phyloP scores from a whole-genome alignment of 2,888 invertebrate species.

The Terebella lapidaria region DNA sequence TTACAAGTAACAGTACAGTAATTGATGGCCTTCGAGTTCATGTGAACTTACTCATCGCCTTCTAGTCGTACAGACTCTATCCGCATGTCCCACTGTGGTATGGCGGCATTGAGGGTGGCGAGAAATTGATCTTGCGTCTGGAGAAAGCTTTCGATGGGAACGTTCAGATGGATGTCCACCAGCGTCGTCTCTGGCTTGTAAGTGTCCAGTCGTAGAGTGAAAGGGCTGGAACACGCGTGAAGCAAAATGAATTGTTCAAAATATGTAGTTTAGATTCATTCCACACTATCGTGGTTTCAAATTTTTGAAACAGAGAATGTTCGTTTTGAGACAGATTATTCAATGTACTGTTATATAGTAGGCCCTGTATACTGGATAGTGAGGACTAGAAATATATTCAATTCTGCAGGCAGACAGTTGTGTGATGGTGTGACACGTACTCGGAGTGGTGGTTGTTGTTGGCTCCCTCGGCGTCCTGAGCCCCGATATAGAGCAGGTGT shows the following conservation, averaged over 20 bases:
- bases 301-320: no score
- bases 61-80: neutral
- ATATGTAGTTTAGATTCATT: neutral
- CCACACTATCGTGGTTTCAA: neutral
- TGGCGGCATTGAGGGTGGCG: neutral
- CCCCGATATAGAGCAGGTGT: slow-evolving; percentile 16
- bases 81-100: neutral
- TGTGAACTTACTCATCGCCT: no score
- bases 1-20: no score
- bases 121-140: neutral
- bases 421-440: no score
- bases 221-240: slow-evolving; percentile 20
- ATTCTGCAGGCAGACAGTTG: no score
- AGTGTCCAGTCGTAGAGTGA: slow-evolving; percentile 34
- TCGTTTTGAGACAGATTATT: no score
- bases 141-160: neutral
- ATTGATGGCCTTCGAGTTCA: no score
- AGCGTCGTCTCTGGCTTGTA: slow-evolving; percentile 26
- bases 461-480: slow-evolving; percentile 31
- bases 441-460: no score
- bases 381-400: no score
- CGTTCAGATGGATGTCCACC: slow-evolving; percentile 3
- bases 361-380: no score
- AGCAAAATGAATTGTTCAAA: neutral
- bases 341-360: neutral